Percentiles rank a stretch among this genome's conserved stretches.
Evolutionary conservation across 2,888 invertebrate species (phyloP).

Genomic region (Macrophya alboannulata): DNA sequence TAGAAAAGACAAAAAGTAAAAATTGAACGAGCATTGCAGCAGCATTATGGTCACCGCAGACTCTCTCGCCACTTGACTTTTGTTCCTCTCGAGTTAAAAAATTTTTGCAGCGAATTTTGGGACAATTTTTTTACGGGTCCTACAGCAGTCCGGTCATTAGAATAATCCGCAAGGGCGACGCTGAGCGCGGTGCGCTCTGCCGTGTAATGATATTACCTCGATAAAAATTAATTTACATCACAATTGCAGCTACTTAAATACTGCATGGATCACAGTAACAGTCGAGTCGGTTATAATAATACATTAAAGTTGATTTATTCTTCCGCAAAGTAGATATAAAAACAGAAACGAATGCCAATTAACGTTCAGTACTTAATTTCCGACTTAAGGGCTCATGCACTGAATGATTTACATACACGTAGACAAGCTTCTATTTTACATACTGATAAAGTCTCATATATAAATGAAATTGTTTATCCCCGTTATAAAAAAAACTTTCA

Average conservation of each 20-base stretch:
- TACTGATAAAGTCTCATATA: background rate
- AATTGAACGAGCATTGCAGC: background rate
- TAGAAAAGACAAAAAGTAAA: background rate
- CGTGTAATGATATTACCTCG: slow-evolving; percentile 11
- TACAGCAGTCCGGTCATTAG: background rate
- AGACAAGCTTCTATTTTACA: background rate
- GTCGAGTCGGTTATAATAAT: slow-evolving; percentile 25
- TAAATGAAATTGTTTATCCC: background rate
- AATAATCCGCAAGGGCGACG: background rate
- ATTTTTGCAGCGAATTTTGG: slow-evolving; percentile 14
- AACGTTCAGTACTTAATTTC: slow-evolving; percentile 6
- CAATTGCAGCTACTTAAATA: slow-evolving; percentile 39
- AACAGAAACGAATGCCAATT: slow-evolving; percentile 32
- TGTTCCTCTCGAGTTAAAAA: background rate
- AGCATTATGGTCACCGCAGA: background rate
- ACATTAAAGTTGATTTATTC: slow-evolving; percentile 47
- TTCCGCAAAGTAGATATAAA: slow-evolving; percentile 30
- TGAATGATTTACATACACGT: background rate
- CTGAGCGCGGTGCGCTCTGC: background rate
- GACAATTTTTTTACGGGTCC: background rate
- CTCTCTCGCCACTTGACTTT: background rate
- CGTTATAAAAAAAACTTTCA: no score
- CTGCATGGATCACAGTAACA: slow-evolving; percentile 13
- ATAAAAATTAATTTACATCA: slow-evolving; percentile 42
- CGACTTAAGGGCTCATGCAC: slow-evolving; percentile 13